phyloP scores from a whole-genome alignment of 2,797 vertebrate species.

The Carapus acus region DNA sequence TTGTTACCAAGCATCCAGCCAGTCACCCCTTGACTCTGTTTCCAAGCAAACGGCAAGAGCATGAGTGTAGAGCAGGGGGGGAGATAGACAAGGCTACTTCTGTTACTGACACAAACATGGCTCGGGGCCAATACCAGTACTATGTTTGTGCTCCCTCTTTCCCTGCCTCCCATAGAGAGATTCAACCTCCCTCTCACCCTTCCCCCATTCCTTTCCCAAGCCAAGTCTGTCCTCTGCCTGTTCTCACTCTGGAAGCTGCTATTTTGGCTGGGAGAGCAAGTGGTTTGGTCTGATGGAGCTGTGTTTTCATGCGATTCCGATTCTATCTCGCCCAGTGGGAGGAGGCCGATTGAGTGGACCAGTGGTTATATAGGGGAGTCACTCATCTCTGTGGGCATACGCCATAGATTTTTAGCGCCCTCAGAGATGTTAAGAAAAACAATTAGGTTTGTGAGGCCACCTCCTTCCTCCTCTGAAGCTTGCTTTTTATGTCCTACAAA shows the following conservation, averaged over 20 bases:
- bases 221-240: constrained; percentile 59
- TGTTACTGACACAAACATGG: constrained; percentile 71
- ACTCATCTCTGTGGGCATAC: constrained; percentile 47
- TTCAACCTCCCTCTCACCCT: constrained; percentile 49
- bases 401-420: constrained; percentile 46
- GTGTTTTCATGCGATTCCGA: constrained; percentile 50
- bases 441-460: constrained; percentile 36
- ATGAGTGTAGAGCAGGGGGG: constrained; percentile 41
- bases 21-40: constrained; percentile 60
- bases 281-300: constrained; percentile 57
- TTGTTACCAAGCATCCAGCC: constrained; percentile 61
- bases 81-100: constrained; percentile 65
- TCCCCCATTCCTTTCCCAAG: constrained; percentile 36
- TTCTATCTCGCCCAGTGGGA: constrained; percentile 46
- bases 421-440: constrained; percentile 41
- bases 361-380: constrained; percentile 33
- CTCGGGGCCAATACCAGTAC: constrained; percentile 59
- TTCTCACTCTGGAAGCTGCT: constrained; percentile 53
- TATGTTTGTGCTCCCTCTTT: constrained; percentile 60
- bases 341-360: constrained; percentile 35
- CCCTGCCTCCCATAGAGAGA: constrained; percentile 63
- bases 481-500: constrained; percentile 14
- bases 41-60: constrained; percentile 58
- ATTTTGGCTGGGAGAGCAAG: constrained; percentile 57
- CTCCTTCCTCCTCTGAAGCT: constrained; percentile 38